Conservation (phyloP, 2,797 vertebrate genomes). For the Poecilia wingei region DNA sequence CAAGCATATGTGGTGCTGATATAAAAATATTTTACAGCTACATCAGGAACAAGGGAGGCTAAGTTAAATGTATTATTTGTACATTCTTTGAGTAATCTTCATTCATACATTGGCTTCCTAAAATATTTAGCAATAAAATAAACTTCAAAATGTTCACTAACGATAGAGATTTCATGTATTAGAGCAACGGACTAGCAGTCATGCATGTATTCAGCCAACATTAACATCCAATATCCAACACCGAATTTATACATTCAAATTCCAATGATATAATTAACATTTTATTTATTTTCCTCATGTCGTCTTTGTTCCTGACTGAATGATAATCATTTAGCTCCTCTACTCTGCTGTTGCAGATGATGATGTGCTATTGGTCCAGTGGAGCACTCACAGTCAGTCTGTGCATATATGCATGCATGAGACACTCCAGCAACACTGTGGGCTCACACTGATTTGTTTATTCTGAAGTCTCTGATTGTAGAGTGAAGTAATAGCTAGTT, state of each 20-base stretch:
- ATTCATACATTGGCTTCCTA: neutral
- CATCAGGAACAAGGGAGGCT: neutral
- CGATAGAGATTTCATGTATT: neutral
- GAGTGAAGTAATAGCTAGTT: constrained; percentile 64
- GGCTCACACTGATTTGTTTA: constrained; percentile 46
- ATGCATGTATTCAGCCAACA: neutral
- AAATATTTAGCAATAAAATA: neutral
- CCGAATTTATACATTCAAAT: constrained; percentile 7
- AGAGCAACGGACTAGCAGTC: constrained; percentile 9
- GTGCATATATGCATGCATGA: constrained; percentile 16
- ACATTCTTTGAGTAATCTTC: neutral
- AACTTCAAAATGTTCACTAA: neutral
- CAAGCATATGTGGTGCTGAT: neutral
- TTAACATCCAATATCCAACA: constrained; percentile 11
- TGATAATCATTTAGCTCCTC: constrained; percentile 10
- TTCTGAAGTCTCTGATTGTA: constrained; percentile 45
- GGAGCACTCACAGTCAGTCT: constrained; percentile 24
- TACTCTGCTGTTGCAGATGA: neutral
- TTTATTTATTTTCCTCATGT: constrained; percentile 26
- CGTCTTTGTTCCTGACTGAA: constrained; percentile 13
- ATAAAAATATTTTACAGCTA: neutral
- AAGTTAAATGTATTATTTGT: neutral
- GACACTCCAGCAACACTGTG: constrained; percentile 17
- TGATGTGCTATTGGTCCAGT: constrained; percentile 28
- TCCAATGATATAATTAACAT: constrained; percentile 23